These are phyloP conservation scores for Unio pictorum DNA, from an alignment of 2,888 invertebrate genomes.

Conservation along the genomic window DNA sequence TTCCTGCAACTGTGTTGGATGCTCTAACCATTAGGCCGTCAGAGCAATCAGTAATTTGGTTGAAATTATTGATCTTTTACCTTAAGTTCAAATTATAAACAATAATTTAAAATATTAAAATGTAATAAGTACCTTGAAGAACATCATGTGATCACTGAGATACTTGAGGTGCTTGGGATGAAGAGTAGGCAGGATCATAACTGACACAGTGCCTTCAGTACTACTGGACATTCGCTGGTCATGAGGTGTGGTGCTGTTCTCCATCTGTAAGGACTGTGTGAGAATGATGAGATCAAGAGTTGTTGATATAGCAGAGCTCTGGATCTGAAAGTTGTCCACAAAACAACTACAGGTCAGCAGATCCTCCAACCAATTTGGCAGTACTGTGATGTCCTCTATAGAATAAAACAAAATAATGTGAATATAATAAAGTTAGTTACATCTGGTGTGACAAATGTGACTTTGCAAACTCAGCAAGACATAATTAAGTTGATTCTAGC, in stretches of 20 bases:
- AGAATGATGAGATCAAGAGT: conserved; percentile 82
- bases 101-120: neutral
- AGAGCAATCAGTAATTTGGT: too few relatives aligned
- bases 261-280: conserved; percentile 73
- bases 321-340: conserved; percentile 74
- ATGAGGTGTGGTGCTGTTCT: conserved; percentile 15
- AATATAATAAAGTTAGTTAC: too few relatives aligned
- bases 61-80: too few relatives aligned
- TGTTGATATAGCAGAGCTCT: conserved; percentile 79
- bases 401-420: too few relatives aligned
- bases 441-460: too few relatives aligned
- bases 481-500: too few relatives aligned
- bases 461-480: too few relatives aligned
- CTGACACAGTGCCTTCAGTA: conserved; percentile 74
- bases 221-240: conserved; percentile 15
- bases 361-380: conserved; percentile 80
- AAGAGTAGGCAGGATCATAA: conserved; percentile 81
- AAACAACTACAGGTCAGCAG: conserved; percentile 81
- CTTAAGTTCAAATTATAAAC: too few relatives aligned
- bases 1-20: too few relatives aligned
- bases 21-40: too few relatives aligned
- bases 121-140: conserved; percentile 76
- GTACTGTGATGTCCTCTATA: conserved; percentile 63
- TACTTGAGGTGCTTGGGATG: conserved; percentile 79
- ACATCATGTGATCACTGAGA: conserved; percentile 79